Base-by-base conservation (phyloP, 2,888 invertebrate species). In the Corythucha ciliata region DNA sequence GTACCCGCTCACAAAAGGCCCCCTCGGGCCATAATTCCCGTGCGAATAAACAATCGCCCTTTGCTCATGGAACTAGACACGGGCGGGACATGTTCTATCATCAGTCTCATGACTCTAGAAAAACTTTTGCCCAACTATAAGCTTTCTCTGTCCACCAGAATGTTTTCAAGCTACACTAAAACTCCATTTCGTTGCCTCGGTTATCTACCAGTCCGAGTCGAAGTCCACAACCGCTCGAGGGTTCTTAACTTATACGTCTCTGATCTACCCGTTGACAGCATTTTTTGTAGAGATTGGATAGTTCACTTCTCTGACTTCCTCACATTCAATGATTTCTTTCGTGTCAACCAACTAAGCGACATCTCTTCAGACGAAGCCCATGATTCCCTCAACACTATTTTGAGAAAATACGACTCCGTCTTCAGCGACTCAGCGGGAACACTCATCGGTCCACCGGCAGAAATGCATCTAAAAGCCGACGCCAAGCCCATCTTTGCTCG, bases 241-340 rank as follows among this genome's bases (percentile, higher is more conserved):
- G n/a, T n/a, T n/a, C n/a, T n/a, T n/a, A n/a, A n/a, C n/a, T 25
- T 47, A 8, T 47, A 26, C 25, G 27, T 47, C 6, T 26, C 47
- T 1, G 47, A 36, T 24, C 27, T 47, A 16, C 29, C 22, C 2
- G 16, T 39, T n/a, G 47, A 47, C 16, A 37, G 47, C 16, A 47
- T 47, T 24, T 47, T 47, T 37, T 36, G 37, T 4, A 24, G 47
- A 18, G 36, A 47, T 7, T 47, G 47, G 47, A 47, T 47, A 16
- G 20, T 27, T n/a, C 16, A 47, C 16, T 37, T 47, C 25, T 36
- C 26, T 16, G 47, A 47, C 24, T 8, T 47, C 16, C n/a, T n/a
- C n/a, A n/a, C n/a, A n/a, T n/a, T n/a, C n/a, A n/a, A n/a, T n/a
- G n/a, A n/a, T n/a, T n/a, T n/a, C n/a, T n/a, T n/a, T n/a, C n/a